Base-by-base conservation (phyloP, 2,888 invertebrate species). In the Theretra japonica region DNA sequence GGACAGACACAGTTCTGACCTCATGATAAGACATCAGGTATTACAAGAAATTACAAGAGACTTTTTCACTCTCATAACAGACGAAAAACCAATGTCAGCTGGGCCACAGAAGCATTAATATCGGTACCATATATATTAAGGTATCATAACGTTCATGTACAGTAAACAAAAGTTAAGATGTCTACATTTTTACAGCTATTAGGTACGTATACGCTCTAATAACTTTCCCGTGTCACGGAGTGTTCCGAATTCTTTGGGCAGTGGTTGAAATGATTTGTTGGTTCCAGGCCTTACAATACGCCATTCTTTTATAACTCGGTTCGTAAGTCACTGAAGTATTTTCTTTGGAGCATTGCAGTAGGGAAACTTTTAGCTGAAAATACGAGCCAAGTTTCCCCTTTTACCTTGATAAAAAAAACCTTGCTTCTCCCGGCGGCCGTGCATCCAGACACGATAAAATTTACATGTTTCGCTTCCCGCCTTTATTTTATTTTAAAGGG, bases 401-500 rank as follows among this genome's bases (percentile, higher is more conserved):
- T 90, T 89, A 90, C 90, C 90, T 90, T 87, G 86, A 83, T 83
- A 80, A 88, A 92, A 92, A 93, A 93, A 91, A 88, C 89, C 83
- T 85, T 80, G 86, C 82, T 80, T 77, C 83, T 87, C 89, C 88
- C 88, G 80, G 77, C 84, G 88, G 85, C 83, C 83, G 82, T 78
- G 85, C 84, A 85, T 86, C 85, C 88, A 90, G 92, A 90, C 90
- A 85, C 91, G 90, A 91, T 93, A 89, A 92, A 93, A 94, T 94
- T 94, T 94, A 93, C 94, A 94, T 94, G 92, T 92, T 92, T 91
- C 90, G 86, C 88, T 90, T 89, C 87, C 88, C 86, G 88, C 86
- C 88, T 91, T 88, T 92, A 93, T 92, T 94, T 94, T 93, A 90
- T 92, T 93, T 92, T 92, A 92, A 93, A 90, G 93, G 93, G 92